Evolutionary conservation across 1,140 invertebrate genomes (phyloP).

Genomic region (Aphelinus atriplicis): DNA sequence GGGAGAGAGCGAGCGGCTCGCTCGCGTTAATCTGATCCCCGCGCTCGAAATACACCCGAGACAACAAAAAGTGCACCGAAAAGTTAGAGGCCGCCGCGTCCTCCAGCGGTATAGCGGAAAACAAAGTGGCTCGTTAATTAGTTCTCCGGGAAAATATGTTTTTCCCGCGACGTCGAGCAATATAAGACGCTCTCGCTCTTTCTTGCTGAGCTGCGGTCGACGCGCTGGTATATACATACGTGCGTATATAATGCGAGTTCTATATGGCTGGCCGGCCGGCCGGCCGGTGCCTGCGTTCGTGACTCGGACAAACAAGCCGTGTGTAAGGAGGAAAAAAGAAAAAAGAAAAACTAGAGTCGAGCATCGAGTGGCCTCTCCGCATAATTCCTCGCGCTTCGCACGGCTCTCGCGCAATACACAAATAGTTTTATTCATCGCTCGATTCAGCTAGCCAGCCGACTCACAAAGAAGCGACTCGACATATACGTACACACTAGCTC

Average conservation of each 20-base stretch:
- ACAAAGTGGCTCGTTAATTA: conserved; percentile 24
- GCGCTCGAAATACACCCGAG: no score
- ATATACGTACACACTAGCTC: no score
- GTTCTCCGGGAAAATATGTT: conserved; percentile 10
- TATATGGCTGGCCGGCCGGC: neutral
- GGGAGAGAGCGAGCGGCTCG: no score
- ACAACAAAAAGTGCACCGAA: no score
- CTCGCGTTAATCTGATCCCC: no score
- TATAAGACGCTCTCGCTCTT: conserved; percentile 3
- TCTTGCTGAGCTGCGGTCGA: neutral
- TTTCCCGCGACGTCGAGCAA: conserved; percentile 14
- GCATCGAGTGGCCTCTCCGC: neutral
- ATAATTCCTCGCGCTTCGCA: neutral
- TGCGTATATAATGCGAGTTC: conserved; percentile 29
- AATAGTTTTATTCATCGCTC: neutral
- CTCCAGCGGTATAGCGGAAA: neutral
- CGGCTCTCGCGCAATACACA: neutral
- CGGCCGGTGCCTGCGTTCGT: conserved; percentile 18
- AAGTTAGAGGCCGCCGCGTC: no score
- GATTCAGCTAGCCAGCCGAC: no score
- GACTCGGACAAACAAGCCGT: conserved; percentile 33
- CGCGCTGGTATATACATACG: no score
- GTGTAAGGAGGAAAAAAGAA: conserved; percentile 8
- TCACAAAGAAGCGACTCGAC: no score
- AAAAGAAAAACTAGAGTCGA: neutral